phyloP scores from a whole-genome alignment of 1,140 invertebrate genomes.

The Eulimnadia texana region DNA sequence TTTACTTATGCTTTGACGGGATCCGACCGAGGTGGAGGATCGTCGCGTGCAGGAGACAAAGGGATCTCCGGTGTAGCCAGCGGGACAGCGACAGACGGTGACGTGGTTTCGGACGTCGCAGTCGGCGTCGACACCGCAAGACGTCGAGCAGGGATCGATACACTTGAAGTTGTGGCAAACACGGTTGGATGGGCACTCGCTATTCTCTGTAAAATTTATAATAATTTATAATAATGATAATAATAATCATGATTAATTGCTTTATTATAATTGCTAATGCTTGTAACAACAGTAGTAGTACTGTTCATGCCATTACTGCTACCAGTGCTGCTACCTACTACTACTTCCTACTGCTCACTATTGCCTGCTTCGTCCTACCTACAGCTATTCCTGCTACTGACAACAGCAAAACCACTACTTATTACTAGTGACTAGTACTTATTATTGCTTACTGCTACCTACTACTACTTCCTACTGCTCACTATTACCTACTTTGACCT shows the following conservation, averaged over 20 bases:
- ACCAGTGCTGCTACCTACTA: too few species aligned
- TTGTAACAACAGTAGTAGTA: too few species aligned
- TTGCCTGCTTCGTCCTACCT: too few species aligned
- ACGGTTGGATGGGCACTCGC: conserved; percentile 31
- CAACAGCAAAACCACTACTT: too few species aligned
- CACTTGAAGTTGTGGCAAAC: conserved; percentile 35
- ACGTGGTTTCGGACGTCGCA: conserved; percentile 32
- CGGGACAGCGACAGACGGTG: conserved; percentile 27
- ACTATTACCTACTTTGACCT: too few species aligned
- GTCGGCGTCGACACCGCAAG: conserved; percentile 32
- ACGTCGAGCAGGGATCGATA: conserved; percentile 28
- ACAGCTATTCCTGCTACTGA: too few species aligned
- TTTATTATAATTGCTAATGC: too few species aligned
- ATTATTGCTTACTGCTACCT: too few species aligned
- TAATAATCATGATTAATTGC: conserved; percentile 1
- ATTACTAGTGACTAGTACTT: too few species aligned
- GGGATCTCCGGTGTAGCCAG: conserved; percentile 35
- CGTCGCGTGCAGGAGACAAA: conserved; percentile 37
- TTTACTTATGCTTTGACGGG: background rate
- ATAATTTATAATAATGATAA: conserved; percentile 11
- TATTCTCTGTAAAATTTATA: conserved; percentile 24
- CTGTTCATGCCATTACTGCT: too few species aligned
- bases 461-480: too few species aligned
- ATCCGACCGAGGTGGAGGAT: background rate
- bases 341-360: too few species aligned